phyloP scores from a whole-genome alignment of 2,797 vertebrate genomes.

The Chelonia mydas region DNA sequence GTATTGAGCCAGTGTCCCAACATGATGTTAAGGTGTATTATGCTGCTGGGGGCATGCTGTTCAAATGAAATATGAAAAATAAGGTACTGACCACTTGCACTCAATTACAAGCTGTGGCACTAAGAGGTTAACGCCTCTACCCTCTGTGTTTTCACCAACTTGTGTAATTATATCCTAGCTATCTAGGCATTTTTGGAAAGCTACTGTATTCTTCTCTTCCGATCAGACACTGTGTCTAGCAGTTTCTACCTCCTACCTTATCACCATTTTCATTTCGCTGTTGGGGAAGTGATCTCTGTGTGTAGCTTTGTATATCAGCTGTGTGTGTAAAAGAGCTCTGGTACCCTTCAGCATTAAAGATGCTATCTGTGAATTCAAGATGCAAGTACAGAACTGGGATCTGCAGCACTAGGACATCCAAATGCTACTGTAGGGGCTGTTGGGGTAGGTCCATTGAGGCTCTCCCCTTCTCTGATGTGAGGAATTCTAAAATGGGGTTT shows the following conservation, averaged over 20 bases:
- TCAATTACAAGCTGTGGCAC: neutral
- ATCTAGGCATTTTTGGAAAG: slow-evolving; percentile 7
- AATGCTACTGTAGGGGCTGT: accelerated
- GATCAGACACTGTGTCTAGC: neutral
- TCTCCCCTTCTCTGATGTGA: neutral
- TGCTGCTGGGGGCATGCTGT: neutral
- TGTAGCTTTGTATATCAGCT: neutral
- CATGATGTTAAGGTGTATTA: neutral
- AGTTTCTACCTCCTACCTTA: neutral
- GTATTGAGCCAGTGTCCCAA: neutral
- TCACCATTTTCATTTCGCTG: slow-evolving; percentile 42
- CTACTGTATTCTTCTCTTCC: neutral
- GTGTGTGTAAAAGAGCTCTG: slow-evolving; percentile 65
- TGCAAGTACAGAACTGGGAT: neutral
- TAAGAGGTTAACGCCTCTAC: neutral
- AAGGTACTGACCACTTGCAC: accelerated
- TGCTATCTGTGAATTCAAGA: neutral
- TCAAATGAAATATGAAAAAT: slow-evolving; percentile 11
- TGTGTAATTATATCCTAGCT: neutral
- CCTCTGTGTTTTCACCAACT: neutral
- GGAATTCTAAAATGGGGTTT: neutral
- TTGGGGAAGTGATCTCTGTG: slow-evolving; percentile 23
- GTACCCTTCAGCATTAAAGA: slow-evolving; percentile 64
- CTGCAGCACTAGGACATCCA: accelerated
- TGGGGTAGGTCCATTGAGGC: neutral